A percentile compares a stretch with the other conserved stretches of the same genome.
Conservation (phyloP, 2,797 vertebrate species). For the Gambusia yucatana region DNA sequence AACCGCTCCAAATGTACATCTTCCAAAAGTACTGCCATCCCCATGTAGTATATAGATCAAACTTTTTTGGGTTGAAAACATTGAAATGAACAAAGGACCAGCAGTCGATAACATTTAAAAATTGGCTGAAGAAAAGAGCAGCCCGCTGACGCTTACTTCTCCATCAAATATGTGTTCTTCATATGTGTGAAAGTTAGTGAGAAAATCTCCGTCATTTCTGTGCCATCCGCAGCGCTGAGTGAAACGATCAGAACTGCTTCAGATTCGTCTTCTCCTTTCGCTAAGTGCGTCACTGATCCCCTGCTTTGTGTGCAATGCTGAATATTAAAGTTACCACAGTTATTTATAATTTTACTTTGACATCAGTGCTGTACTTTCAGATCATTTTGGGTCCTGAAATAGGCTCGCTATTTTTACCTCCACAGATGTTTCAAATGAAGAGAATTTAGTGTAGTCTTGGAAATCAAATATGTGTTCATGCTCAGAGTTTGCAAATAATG, state of each 20-base stretch:
- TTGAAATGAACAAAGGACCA: conserved; percentile 21
- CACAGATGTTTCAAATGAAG: conserved; percentile 23
- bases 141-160: conserved; percentile 38
- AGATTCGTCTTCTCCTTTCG: conserved; percentile 16
- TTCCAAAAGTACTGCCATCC: conserved; percentile 33
- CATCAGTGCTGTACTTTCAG: conserved; percentile 49
- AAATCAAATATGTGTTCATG: neutral
- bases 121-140: conserved; percentile 40
- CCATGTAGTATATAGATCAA: conserved; percentile 14
- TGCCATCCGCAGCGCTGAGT: conserved; percentile 7
- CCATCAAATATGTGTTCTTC: conserved; percentile 35
- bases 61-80: conserved; percentile 11
- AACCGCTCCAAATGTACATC: conserved; percentile 18
- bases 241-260: conserved; percentile 12
- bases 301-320: conserved; percentile 20
- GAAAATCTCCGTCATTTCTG: conserved; percentile 33
- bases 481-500: conserved; percentile 2
- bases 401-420: conserved; percentile 29
- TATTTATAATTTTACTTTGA: conserved; percentile 34
- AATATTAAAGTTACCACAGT: conserved; percentile 27
- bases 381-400: conserved; percentile 44
- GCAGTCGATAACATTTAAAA: conserved; percentile 39
- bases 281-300: conserved; percentile 8
- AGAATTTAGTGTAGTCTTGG: neutral
- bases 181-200: conserved; percentile 45